Base-by-base conservation (phyloP, 2,888 invertebrate genomes). In the Phytoseiulus persimilis region DNA sequence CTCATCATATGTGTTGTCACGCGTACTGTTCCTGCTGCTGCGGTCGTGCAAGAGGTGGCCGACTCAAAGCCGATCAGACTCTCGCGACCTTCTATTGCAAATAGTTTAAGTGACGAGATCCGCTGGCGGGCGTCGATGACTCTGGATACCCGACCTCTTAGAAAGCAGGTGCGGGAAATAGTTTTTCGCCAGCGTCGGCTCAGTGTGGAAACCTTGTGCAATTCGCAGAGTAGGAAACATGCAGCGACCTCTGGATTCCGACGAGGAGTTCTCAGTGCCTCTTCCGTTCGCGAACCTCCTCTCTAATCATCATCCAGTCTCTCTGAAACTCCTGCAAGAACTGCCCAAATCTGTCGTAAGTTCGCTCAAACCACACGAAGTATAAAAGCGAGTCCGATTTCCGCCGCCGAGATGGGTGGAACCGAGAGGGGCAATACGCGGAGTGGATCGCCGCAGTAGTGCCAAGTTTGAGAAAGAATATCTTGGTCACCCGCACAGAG, bases 231-330 rank as follows among this genome's bases (percentile, higher is more conserved):
- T 3, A 39, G 9, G 9, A 9, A 39, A 39, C 5, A 65, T 65
- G 65, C 65, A 28, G 18, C 65, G 65, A 87, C 6, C 45, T 11
- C 18, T 87, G 28, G 87, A 87, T 87, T 87, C 87, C n/a, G 87
- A 87, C 39, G 87, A 87, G 87, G 87, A 87, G 87, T 87, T 87
- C 87, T 9, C 32, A 0, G 87, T 87, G 23, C 87, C 87, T 11
- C 87, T 87, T 28, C 33, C 87, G 3, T 87, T 87, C 45, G 87
- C 87, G 9, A 31, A 87, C 28, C 87, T 87, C 33, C 87, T 87
- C 18, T 33, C 87, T 9, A 87, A 87, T 45, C 87, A 87, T n/a
- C 87, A 87, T 87, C 87, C 87, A n/a, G 32, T 87, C 18, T 87
- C 87, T 14, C 28, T 87, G 39, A 87, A 87, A 23, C 87, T 87